Base-by-base conservation (phyloP, 1,140 invertebrate species). In the Drosophila parabipectinata region DNA sequence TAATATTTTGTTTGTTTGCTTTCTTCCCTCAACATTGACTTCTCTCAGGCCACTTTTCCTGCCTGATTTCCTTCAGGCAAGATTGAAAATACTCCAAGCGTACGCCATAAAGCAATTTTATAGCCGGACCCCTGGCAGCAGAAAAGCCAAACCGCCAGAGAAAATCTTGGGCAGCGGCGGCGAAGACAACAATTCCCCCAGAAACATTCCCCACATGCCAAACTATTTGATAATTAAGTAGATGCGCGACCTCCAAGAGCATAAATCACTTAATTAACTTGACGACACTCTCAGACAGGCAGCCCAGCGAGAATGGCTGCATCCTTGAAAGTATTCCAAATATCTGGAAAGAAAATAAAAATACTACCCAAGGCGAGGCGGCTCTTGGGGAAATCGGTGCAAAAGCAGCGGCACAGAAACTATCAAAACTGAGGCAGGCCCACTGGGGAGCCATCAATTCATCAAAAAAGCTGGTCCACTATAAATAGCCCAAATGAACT, bases 221-320 rank as follows among this genome's bases (percentile, higher is more conserved):
- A 81, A 88, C 76, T 89, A 88, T 88, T 88, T 88, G 83, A 88
- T 88, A 88, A 88, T 88, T 88, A 88, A 88, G 83, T 88, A 88
- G 83, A 88, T 77, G 72, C 79, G 79, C 84, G 84, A 88, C 83
- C 84, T 89, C 84, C 67, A 83, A 47, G 76, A 67, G 76, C 79
- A 89, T 88, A 88, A 88, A 88, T 88, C 83, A 88, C 83, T 88
- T 88, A 88, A 88, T 88, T 88, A 88, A 89, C 83, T 88, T 84
- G 83, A 88, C 84, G 83, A 88, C 83, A 89, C 81, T 72, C 57
- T 78, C 52, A 44, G 66, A 53, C 45, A 50, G 52, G 21, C 53
- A 26, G 30, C 44, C 71, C 26, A 52, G 12, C 52, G 54, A 44
- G 32, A 56, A 32, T 56, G 63, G 62, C 39, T 78, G 82, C 82